A percentile compares a stretch with the other conserved stretches of the same genome.
These are phyloP conservation scores for Equus quagga DNA, from an alignment of 2,113 vertebrate species.

Conservation along the genomic window DNA sequence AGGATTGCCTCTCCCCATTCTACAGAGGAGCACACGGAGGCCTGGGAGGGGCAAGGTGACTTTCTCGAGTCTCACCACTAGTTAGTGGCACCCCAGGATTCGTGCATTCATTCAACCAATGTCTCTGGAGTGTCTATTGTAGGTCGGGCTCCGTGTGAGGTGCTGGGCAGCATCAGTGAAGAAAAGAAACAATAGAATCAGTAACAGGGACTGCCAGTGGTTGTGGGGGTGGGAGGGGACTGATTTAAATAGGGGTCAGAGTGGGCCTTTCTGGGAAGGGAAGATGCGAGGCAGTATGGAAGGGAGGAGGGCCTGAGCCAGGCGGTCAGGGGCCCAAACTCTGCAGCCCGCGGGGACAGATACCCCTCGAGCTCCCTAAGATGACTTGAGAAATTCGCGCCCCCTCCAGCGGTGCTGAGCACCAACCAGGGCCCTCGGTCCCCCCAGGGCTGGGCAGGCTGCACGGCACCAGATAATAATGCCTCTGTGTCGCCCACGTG, in stretches of 20 bases:
- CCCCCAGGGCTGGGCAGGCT: neutral
- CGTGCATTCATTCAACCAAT: neutral
- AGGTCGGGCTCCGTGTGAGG: neutral
- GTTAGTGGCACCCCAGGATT: too few species aligned
- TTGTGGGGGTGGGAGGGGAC: too few species aligned
- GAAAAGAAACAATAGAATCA: accelerated
- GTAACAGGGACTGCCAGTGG: neutral
- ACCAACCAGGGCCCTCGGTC: accelerated
- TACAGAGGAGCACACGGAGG: accelerated
- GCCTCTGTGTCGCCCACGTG: constrained; percentile 43
- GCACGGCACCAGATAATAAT: constrained; percentile 71
- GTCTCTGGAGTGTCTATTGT: neutral
- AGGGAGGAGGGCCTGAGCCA: too few species aligned
- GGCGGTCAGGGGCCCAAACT: accelerated
- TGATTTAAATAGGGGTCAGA: neutral
- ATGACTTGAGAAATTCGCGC: too few species aligned
- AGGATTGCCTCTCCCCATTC: accelerated
- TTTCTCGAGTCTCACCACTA: neutral
- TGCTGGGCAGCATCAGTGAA: accelerated
- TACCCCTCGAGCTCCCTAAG: accelerated
- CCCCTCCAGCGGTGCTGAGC: neutral
- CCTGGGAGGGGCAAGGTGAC: accelerated
- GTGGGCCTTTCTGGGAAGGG: neutral
- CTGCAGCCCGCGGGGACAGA: neutral
- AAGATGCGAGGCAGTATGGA: neutral